Evolutionary conservation across 2,888 invertebrate species (phyloP).

Genomic region (Steinernema hermaphroditum): DNA sequence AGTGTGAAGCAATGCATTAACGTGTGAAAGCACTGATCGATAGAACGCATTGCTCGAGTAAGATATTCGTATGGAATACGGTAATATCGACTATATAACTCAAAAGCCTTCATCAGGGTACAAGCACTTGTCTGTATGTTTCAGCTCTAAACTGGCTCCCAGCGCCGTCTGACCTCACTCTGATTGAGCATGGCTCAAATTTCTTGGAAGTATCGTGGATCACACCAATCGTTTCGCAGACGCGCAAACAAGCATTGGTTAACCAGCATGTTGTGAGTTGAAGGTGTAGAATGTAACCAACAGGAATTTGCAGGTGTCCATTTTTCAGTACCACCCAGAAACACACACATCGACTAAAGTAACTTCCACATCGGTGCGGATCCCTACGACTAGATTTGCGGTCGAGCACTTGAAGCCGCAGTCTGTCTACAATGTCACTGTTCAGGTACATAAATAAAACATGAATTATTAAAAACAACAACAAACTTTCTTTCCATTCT

Average conservation of each 20-base stretch:
- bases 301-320: conserved; percentile 42
- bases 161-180: conserved; percentile 48
- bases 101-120: not conserved
- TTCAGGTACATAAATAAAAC: no score
- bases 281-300: not conserved
- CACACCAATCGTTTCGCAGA: conserved; percentile 45
- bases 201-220: conserved; percentile 51
- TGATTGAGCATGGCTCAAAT: conserved; percentile 45
- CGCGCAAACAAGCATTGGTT: conserved; percentile 47
- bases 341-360: conserved; percentile 36
- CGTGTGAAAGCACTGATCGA: no score
- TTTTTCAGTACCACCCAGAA: conserved; percentile 44
- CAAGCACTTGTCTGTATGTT: no score
- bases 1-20: no score
- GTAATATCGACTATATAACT: not conserved
- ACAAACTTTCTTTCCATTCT: no score
- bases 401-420: conserved; percentile 44
- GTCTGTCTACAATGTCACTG: conserved; percentile 52
- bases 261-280: conserved; percentile 50
- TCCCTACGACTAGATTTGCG: conserved; percentile 45
- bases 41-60: no score
- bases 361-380: conserved; percentile 43
- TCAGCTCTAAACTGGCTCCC: conserved; percentile 52
- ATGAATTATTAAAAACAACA: no score
- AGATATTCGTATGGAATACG: no score